Percentiles rank a stretch among this genome's conserved stretches.
Conservation (phyloP, 2,113 vertebrate genomes). For the Nannobrachium achirus region DNA sequence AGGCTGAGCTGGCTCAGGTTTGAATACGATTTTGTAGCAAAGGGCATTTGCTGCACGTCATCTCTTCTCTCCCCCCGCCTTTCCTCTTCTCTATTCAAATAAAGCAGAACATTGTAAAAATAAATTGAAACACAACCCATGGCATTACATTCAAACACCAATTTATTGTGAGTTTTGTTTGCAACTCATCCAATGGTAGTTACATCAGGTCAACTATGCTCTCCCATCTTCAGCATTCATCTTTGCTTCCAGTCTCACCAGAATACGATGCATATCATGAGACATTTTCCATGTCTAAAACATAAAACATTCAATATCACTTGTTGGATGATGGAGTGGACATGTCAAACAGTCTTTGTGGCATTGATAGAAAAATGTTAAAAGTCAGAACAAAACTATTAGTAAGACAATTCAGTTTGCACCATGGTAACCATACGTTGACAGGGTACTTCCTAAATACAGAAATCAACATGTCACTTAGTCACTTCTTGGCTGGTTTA, state of each 20-base stretch:
- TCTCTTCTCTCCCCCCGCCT: too few species aligned
- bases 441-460: background rate
- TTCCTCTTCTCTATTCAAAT: too few species aligned
- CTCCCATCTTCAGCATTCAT: constrained; percentile 70
- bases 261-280: background rate
- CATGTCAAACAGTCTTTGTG: constrained; percentile 1
- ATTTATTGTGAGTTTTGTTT: constrained; percentile 68
- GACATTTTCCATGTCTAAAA: constrained; percentile 11
- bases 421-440: background rate
- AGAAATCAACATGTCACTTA: background rate
- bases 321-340: constrained; percentile 12
- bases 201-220: constrained; percentile 40
- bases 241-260: constrained; percentile 11
- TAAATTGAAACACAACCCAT: constrained; percentile 13
- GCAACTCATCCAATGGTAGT: constrained; percentile 45
- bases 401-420: background rate
- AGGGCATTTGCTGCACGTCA: too few species aligned
- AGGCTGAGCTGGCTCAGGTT: too few species aligned
- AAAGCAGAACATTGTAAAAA: background rate
- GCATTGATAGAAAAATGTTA: background rate
- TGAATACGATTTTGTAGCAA: too few species aligned
- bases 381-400: background rate
- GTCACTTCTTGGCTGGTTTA: background rate
- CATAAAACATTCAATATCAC: constrained; percentile 26
- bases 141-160: constrained; percentile 42